Conservation (phyloP, 2,113 vertebrate genomes). For the Trichechus manatus region DNA sequence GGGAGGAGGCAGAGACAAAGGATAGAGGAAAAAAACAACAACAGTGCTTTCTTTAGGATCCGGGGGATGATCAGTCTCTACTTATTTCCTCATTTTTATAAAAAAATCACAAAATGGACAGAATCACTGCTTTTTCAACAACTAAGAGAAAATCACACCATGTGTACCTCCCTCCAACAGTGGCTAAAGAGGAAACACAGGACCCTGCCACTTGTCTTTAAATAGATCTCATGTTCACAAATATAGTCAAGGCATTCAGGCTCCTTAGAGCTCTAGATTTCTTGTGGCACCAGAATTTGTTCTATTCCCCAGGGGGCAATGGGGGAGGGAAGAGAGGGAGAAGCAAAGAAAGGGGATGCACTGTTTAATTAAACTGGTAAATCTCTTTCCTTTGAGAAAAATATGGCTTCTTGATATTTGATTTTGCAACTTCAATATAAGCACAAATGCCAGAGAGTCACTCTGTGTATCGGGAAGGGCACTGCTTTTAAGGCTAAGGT, state of each 20-base stretch:
- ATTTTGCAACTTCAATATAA: slow-evolving; percentile 69
- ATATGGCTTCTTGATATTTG: slow-evolving; percentile 69
- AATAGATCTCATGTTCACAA: slow-evolving; percentile 47
- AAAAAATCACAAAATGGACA: slow-evolving; percentile 37
- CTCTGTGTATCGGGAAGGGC: not conserved
- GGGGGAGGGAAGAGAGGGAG: not conserved
- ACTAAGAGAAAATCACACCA: slow-evolving; percentile 36
- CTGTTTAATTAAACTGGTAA: slow-evolving; percentile 82
- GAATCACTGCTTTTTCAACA: slow-evolving; percentile 24
- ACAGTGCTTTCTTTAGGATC: not conserved
- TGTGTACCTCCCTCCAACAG: not conserved
- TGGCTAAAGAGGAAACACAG: not conserved
- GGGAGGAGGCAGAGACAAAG: not conserved
- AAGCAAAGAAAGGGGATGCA: slow-evolving; percentile 8
- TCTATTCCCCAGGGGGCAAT: not conserved
- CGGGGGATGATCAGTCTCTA: not conserved
- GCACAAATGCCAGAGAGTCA: slow-evolving; percentile 46
- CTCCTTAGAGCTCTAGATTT: slow-evolving; percentile 37
- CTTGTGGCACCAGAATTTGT: slow-evolving; percentile 13
- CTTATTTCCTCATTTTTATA: not conserved
- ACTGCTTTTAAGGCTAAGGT: not conserved
- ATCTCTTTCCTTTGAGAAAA: slow-evolving; percentile 75
- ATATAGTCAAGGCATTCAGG: slow-evolving; percentile 19
- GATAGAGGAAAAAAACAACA: not conserved
- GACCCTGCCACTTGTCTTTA: not conserved